Conservation (phyloP, 2,888 invertebrate species). For the Adelognathus sp. region DNA sequence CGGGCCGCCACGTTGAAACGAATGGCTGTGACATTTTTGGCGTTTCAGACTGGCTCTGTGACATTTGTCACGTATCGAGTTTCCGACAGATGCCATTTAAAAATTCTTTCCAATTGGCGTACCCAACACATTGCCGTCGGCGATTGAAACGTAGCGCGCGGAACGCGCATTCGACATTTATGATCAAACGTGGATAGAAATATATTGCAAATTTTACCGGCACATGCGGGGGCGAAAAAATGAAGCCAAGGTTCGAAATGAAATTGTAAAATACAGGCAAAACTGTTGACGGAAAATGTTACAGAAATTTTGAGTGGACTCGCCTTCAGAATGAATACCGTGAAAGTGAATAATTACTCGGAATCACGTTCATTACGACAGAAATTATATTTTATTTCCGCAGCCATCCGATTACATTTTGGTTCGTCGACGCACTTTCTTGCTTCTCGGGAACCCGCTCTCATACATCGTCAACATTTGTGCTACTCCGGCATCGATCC, state of each 20-base stretch:
- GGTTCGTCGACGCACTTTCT: no score
- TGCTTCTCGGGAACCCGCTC: no score
- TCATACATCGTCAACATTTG: no score
- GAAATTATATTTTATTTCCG: no score
- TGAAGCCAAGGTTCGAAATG: no score
- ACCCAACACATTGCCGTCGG: neutral
- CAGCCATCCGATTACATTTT: no score
- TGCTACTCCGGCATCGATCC: no score
- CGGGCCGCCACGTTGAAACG: neutral
- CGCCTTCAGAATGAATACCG: no score
- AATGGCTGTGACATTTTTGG: neutral
- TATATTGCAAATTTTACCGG: slow-evolving; percentile 4
- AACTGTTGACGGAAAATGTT: no score
- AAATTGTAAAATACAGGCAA: neutral
- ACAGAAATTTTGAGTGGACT: no score
- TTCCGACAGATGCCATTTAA: slow-evolving; percentile 28
- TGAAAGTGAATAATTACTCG: no score
- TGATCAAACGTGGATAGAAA: slow-evolving; percentile 18
- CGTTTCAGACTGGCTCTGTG: neutral
- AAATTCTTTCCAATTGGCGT: slow-evolving; percentile 31
- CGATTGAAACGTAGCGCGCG: neutral
- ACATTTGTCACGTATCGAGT: slow-evolving; percentile 21
- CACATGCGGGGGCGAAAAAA: neutral
- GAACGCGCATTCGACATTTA: slow-evolving; percentile 6
- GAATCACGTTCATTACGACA: no score